Evolutionary conservation across 1,140 invertebrate genomes (phyloP).

Genomic region (Eriosoma lanigerum): DNA sequence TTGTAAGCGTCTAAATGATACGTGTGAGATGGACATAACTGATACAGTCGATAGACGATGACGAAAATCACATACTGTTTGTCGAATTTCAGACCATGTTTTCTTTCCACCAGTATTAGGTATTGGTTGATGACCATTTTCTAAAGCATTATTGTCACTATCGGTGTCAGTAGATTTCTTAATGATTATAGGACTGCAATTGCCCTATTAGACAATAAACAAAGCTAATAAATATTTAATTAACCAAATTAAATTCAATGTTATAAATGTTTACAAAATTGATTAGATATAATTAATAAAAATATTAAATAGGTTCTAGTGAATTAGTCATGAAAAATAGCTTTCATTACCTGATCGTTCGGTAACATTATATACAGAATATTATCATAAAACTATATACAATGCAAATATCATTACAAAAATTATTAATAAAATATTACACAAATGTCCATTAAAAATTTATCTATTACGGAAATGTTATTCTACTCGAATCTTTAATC

Average conservation of each 20-base stretch:
- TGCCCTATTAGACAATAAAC: not conserved
- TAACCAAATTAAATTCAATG: not conserved
- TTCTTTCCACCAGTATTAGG: constrained; percentile 53
- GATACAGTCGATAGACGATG: constrained; percentile 75
- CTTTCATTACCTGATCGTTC: constrained; percentile 52
- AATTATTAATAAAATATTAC: not conserved
- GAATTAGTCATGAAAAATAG: too few species aligned
- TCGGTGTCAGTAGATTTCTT: constrained; percentile 24
- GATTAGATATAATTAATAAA: too few species aligned
- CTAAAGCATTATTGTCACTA: constrained; percentile 41
- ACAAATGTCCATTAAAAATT: not conserved
- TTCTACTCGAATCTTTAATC: too few species aligned
- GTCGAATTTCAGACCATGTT: constrained; percentile 78
- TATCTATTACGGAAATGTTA: not conserved
- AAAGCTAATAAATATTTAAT: not conserved
- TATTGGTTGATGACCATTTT: constrained; percentile 35
- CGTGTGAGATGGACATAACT: constrained; percentile 71
- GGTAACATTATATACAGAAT: constrained; percentile 46
- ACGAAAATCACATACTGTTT: constrained; percentile 78
- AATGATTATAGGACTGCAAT: constrained; percentile 33
- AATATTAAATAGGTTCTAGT: too few species aligned
- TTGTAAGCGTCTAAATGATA: constrained; percentile 75
- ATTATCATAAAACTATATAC: not conserved
- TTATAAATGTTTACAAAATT: too few species aligned
- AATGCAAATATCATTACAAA: not conserved